A percentile compares a stretch with the other conserved stretches of the same genome.
phyloP scores from a whole-genome alignment of 1,140 invertebrate genomes.

The Anadara kagoshimensis region DNA sequence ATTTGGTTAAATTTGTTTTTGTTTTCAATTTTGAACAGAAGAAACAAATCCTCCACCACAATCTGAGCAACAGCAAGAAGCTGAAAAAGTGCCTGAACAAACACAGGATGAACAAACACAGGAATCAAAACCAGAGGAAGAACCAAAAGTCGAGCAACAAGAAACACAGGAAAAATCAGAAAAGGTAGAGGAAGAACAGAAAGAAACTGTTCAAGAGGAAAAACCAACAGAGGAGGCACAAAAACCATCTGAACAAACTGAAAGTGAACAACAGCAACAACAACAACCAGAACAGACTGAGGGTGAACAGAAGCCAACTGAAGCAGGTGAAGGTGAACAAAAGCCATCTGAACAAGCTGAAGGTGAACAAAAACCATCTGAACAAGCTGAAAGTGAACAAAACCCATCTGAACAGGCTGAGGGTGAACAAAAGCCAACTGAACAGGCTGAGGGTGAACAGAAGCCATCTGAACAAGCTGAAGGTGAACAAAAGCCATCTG shows the following conservation, averaged over 20 bases:
- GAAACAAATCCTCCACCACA: neutral
- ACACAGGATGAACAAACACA: conserved; percentile 13
- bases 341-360: conserved; percentile 19
- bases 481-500: neutral
- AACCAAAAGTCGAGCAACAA: conserved; percentile 15
- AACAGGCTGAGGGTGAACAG: neutral
- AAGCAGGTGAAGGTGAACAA: conserved; percentile 22
- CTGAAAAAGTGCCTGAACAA: conserved; percentile 20
- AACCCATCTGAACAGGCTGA: conserved; percentile 4
- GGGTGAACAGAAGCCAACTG: conserved; percentile 9
- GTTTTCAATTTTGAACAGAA: neutral
- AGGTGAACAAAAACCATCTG: conserved; percentile 11
- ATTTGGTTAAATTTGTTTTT: neutral
- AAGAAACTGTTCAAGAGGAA: conserved; percentile 14
- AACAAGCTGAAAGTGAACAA: conserved; percentile 9
- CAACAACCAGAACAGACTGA: conserved; percentile 14
- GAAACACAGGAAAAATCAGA: conserved; percentile 18
- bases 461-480: neutral
- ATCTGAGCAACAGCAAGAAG: conserved; percentile 17
- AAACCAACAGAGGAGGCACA: conserved; percentile 7
- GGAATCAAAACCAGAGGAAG: conserved; percentile 15
- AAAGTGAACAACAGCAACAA: neutral
- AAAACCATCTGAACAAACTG: neutral
- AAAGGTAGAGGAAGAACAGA: neutral
- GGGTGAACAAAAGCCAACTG: conserved; percentile 19